Conservation (phyloP, 2,797 vertebrate species). For the Clamator glandarius region DNA sequence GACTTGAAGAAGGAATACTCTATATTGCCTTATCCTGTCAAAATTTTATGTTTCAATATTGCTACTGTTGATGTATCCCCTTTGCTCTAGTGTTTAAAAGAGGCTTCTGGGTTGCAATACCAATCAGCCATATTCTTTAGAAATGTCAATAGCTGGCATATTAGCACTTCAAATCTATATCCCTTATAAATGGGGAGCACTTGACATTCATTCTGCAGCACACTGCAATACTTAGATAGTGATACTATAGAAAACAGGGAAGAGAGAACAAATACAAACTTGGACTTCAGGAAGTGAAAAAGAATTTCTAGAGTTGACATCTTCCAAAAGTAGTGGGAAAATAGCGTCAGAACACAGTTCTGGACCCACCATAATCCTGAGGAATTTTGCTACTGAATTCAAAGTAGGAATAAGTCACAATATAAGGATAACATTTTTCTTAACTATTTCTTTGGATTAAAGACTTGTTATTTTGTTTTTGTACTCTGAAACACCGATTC, state of each 20-base stretch:
- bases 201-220: constrained; percentile 65
- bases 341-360: neutral
- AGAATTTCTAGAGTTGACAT: neutral
- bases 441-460: neutral
- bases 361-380: neutral
- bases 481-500: neutral
- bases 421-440: neutral
- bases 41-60: constrained; percentile 9
- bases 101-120: constrained; percentile 5
- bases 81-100: constrained; percentile 47
- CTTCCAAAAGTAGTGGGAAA: neutral
- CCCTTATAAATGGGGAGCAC: constrained; percentile 34
- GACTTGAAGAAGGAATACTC: neutral
- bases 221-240: constrained; percentile 12
- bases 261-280: constrained; percentile 24
- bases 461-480: neutral
- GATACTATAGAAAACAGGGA: neutral
- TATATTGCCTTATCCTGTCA: constrained; percentile 20
- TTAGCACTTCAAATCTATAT: constrained; percentile 62
- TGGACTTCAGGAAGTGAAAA: neutral
- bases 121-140: constrained; percentile 59
- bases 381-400: neutral
- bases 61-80: constrained; percentile 26
- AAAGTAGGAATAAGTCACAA: neutral
- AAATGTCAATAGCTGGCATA: constrained; percentile 68